A percentile compares a stretch with the other conserved stretches of the same genome.
Conservation (phyloP, 1,140 invertebrate genomes). For the Heliothis subflexa region DNA sequence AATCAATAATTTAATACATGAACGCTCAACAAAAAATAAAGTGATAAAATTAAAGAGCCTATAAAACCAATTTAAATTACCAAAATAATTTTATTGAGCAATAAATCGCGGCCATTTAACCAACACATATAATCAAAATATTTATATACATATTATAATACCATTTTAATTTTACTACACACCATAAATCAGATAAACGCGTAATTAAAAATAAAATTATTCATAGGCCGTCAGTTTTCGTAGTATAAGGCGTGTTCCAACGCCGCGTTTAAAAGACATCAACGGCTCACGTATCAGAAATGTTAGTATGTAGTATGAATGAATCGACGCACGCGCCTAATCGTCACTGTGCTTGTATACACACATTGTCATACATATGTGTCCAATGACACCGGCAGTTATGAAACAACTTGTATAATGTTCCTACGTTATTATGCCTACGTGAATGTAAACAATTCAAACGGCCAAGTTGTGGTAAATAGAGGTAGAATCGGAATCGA, state of each 20-base stretch:
- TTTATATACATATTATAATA: conserved; percentile 21
- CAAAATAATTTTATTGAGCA: conserved; percentile 36
- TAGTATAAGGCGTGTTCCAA: conserved; percentile 19
- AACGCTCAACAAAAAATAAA: conserved; percentile 20
- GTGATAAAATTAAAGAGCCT: conserved; percentile 24
- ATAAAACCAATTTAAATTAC: conserved; percentile 41
- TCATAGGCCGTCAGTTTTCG: conserved; percentile 29
- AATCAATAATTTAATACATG: not conserved
- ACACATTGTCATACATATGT: conserved; percentile 58
- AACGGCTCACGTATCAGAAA: conserved; percentile 62
- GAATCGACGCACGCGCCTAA: conserved; percentile 65
- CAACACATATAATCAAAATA: conserved; percentile 43
- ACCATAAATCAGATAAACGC: conserved; percentile 31
- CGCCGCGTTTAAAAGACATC: conserved; percentile 69
- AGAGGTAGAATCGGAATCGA: conserved; percentile 20
- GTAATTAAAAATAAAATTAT: conserved; percentile 39
- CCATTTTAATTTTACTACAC: conserved; percentile 42
- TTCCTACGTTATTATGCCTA: conserved; percentile 39
- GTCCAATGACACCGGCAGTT: conserved; percentile 58
- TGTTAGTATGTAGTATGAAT: conserved; percentile 46
- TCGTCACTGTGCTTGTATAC: conserved; percentile 40
- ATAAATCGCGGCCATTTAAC: conserved; percentile 37
- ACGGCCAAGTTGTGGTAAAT: conserved; percentile 11
- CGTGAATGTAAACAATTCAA: conserved; percentile 46
- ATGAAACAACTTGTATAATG: conserved; percentile 51